Evolutionary conservation across 1,140 invertebrate species (phyloP).

Genomic region (Bombus haemorrhoidalis): DNA sequence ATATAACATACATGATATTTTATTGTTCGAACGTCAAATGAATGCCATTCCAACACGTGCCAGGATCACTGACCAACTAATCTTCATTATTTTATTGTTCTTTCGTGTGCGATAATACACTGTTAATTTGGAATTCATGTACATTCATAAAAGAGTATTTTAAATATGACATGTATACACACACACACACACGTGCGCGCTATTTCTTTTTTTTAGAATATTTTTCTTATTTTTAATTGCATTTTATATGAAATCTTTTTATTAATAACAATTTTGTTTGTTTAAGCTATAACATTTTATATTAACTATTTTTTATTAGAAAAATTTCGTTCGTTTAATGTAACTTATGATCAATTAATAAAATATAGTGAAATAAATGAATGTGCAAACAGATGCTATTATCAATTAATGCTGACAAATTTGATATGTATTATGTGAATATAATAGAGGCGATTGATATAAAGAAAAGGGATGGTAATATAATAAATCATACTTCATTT

Average conservation of each 20-base stretch:
- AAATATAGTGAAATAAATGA: neutral
- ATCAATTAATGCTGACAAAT: neutral
- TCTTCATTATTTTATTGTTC: neutral
- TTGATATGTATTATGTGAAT: neutral
- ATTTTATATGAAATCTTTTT: too few species aligned
- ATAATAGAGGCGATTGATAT: neutral
- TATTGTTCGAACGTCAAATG: neutral
- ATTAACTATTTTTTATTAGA: neutral
- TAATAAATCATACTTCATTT: neutral
- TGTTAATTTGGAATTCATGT: neutral
- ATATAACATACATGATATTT: neutral
- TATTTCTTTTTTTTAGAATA: too few species aligned
- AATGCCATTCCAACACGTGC: slow-evolving; percentile 6
- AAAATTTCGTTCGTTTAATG: neutral
- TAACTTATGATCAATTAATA: neutral
- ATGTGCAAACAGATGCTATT: neutral
- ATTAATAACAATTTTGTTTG: neutral
- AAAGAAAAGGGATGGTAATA: neutral
- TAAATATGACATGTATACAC: neutral
- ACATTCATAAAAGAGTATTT: slow-evolving; percentile 7
- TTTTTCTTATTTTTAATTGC: too few species aligned
- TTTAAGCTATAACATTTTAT: neutral
- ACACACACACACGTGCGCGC: too few species aligned
- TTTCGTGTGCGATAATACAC: neutral
- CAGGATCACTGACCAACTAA: slow-evolving; percentile 31